Conservation (phyloP, 2,888 invertebrate species). For the Aquatica leii region DNA sequence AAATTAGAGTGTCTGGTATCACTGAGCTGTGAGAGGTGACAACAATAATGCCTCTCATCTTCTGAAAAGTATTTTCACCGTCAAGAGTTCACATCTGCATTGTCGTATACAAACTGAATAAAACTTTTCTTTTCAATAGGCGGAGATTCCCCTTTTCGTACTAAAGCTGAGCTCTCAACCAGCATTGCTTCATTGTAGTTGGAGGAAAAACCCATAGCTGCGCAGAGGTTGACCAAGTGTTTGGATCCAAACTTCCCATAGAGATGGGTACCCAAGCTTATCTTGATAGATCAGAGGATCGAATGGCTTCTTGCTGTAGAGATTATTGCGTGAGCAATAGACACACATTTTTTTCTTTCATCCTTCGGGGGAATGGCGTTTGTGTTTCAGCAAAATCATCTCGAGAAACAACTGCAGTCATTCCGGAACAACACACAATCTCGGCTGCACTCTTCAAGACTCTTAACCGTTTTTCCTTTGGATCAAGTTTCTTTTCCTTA, state of each 20-base stretch:
- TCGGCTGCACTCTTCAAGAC: constrained; percentile 10
- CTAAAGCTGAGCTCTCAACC: background rate
- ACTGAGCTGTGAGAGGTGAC: no score
- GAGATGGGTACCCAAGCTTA: background rate
- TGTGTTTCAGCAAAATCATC: constrained; percentile 1
- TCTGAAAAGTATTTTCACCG: background rate
- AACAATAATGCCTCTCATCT: no score
- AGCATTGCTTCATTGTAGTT: background rate
- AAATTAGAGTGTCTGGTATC: no score
- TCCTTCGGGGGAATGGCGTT: background rate
- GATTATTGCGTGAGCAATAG: constrained; percentile 5
- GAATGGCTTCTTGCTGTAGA: background rate
- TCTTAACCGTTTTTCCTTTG: background rate
- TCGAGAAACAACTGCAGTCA: constrained; percentile 5
- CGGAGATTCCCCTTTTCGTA: background rate
- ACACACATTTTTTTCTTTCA: constrained; percentile 4
- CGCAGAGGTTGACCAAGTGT: background rate
- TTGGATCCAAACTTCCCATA: background rate
- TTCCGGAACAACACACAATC: constrained; percentile 1
- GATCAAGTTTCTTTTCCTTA: background rate
- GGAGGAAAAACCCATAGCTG: background rate
- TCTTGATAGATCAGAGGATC: background rate
- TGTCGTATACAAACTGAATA: background rate
- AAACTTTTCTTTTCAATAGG: background rate
- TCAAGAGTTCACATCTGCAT: background rate